A percentile compares a stretch with the other conserved stretches of the same genome.
Evolutionary conservation across 2,113 vertebrate species (phyloP).

Genomic region (Campylorhamphus procurvoides): DNA sequence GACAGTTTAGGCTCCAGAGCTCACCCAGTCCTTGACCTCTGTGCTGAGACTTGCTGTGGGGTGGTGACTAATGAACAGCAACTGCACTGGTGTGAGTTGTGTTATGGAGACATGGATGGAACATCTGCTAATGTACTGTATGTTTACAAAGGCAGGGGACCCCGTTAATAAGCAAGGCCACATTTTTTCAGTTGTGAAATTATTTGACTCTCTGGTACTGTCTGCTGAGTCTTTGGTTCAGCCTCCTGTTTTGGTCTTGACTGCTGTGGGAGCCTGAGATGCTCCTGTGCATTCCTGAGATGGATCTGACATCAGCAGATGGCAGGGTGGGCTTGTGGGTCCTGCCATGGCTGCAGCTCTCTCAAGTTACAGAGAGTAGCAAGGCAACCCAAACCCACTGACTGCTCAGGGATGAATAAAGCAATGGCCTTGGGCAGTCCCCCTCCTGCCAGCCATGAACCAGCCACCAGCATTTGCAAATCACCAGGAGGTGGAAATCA

Average conservation of each 20-base stretch:
- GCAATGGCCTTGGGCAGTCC: neutral
- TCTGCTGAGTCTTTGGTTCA: neutral
- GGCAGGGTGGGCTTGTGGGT: neutral
- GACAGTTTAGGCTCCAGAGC: constrained; percentile 33
- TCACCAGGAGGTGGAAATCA: neutral
- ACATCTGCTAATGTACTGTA: neutral
- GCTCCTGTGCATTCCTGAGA: neutral
- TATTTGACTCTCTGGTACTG: neutral
- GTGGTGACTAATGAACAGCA: neutral
- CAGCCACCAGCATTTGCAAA: neutral
- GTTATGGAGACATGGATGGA: neutral
- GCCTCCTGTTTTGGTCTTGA: fast-evolving
- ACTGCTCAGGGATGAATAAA: neutral
- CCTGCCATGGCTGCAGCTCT: neutral
- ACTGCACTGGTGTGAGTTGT: neutral
- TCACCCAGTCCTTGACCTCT: constrained; percentile 46
- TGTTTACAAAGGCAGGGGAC: neutral
- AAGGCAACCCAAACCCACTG: neutral
- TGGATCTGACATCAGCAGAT: neutral
- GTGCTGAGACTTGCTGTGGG: neutral
- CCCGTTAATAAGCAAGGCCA: neutral
- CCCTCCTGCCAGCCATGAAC: neutral
- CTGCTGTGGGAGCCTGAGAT: neutral
- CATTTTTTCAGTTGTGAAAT: neutral
- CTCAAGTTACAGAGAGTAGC: neutral